A percentile compares a stretch with the other conserved stretches of the same genome.
Conservation (phyloP, 2,113 vertebrate species). For the Tupaia chinensis region DNA sequence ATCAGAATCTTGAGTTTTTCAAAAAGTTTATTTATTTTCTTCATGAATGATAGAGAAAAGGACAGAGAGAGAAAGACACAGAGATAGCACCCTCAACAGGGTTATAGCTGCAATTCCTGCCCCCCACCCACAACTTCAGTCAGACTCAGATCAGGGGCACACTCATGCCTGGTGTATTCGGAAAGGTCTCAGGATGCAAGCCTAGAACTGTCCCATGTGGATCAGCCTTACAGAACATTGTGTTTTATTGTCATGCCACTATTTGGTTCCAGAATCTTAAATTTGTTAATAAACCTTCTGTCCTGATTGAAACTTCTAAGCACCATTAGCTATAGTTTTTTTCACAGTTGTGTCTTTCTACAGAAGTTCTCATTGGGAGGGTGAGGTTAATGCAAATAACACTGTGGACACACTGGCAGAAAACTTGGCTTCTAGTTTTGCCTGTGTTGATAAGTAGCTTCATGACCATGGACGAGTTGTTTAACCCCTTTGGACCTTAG, state of each 20-base stretch:
- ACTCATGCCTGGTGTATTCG: too few species aligned
- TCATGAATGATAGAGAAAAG: too few species aligned
- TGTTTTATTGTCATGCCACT: too few species aligned
- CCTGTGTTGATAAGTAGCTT: neutral
- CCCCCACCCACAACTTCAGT: too few species aligned
- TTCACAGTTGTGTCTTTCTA: neutral
- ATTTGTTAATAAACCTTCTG: neutral
- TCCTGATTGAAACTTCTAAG: conserved; percentile 7
- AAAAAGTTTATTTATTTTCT: neutral
- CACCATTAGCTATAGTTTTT: neutral
- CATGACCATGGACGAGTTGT: neutral
- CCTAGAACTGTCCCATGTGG: too few species aligned
- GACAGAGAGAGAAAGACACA: too few species aligned
- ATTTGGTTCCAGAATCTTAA: neutral
- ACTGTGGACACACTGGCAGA: neutral
- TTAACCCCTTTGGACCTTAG: conserved; percentile 10
- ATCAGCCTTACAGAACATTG: too few species aligned
- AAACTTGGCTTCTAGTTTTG: conserved; percentile 38
- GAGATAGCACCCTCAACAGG: too few species aligned
- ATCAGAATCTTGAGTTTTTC: neutral
- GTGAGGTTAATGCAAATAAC: conserved; percentile 9
- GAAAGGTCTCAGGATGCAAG: too few species aligned
- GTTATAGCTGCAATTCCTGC: too few species aligned
- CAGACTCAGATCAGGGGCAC: too few species aligned
- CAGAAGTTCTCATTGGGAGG: neutral